Percentiles rank a stretch among this genome's conserved stretches.
Conservation (phyloP, 2,888 invertebrate genomes). For the Aleiodes alternator region DNA sequence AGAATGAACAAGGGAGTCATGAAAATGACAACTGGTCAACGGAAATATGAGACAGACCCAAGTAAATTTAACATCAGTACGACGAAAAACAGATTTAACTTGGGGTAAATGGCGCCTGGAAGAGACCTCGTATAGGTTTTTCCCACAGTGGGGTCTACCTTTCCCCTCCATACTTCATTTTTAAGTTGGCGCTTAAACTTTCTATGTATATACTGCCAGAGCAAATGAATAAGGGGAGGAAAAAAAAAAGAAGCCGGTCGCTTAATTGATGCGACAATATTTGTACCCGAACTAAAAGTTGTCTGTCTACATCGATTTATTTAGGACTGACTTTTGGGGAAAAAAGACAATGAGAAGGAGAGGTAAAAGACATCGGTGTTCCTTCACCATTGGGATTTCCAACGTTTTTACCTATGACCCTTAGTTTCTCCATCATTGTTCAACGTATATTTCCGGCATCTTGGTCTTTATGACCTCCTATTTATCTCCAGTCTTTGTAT, state of each 20-base stretch:
- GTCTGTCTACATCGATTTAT: slow-evolving; percentile 64
- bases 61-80: slow-evolving; percentile 45
- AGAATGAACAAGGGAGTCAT: slow-evolving; percentile 42
- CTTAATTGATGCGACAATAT: slow-evolving; percentile 73
- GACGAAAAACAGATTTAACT: slow-evolving; percentile 67
- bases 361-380: slow-evolving; percentile 14
- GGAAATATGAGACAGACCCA: slow-evolving; percentile 60
- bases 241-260: slow-evolving; percentile 53
- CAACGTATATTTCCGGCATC: slow-evolving; percentile 32
- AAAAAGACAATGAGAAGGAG: slow-evolving; percentile 38
- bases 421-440: background rate
- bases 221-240: slow-evolving; percentile 49
- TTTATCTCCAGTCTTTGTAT: slow-evolving; percentile 14
- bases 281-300: slow-evolving; percentile 67
- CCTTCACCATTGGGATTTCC: slow-evolving; percentile 47
- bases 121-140: slow-evolving; percentile 24
- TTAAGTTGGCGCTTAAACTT: slow-evolving; percentile 32
- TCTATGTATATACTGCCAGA: slow-evolving; percentile 50
- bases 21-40: slow-evolving; percentile 32
- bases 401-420: slow-evolving; percentile 36
- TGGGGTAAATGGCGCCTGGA: slow-evolving; percentile 47
- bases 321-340: slow-evolving; percentile 55
- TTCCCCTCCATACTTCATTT: slow-evolving; percentile 11
- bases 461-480: slow-evolving; percentile 24
- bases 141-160: slow-evolving; percentile 35